Base-by-base conservation (phyloP, 2,113 vertebrate species). In the Sakesphorus luctuosus region DNA sequence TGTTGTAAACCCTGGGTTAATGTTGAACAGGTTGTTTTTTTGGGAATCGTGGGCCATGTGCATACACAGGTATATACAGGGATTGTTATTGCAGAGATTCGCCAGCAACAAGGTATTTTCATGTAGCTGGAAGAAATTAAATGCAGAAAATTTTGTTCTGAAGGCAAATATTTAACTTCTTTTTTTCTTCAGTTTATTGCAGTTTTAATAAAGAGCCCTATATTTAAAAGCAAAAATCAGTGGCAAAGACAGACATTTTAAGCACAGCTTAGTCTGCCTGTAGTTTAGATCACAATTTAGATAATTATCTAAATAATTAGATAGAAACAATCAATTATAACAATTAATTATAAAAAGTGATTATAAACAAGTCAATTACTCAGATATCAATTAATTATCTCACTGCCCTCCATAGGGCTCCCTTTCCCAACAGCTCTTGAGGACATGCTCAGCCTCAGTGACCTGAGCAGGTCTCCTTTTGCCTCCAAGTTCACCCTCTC, bases 41-140 rank as follows among this genome's bases (percentile, higher is more conserved):
- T 10, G 29, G 35, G 65, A 44, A 49, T 6, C 0, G 0, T 4
- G 7, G 38, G 28, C 63, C 47, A 10, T 2, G 14, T 13, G 59
- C 25, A 3, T 18, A 2, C 7, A 5, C 52, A 82, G 77, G 56
- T 68, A 15, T 16, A 6, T 2, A 4, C 0, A 11, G 20, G 44
- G 35, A 29, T 79, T 79, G 49, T 46, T 44, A 18, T 56, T 74
- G 44, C 38, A 10, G 56, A 61, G 14, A 2, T 28, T 40, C n/a
- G 11, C 17, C 56, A 56, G 56, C 66, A 75, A 4, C 6, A 26
- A 73, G 68, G 11, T 36, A 43, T 56, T 91, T 89, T 68, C 49
- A 61, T 11, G 5, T 36, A 68, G 43, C 47, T 91, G 52, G 77
- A 25, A 56, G 89, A 85, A 82, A 43, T 16, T 6, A 71, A 78